Evolutionary conservation across 1,140 invertebrate species (phyloP), one percentile per base, ranked within the genome.

Genomic region (Drosophila chauvacae): DNA sequence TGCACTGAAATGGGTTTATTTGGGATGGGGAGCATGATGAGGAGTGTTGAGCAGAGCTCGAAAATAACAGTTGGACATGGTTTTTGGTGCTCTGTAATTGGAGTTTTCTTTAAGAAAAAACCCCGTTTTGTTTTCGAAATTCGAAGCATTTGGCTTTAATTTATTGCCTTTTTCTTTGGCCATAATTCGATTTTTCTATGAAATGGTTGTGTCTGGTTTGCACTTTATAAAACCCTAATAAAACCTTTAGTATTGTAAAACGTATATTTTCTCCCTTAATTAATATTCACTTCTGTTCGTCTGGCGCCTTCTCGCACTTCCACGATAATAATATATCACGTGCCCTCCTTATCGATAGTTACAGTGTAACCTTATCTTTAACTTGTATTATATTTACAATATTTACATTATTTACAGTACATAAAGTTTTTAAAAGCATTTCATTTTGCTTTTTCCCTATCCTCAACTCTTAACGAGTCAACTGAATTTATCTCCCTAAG

Each of bases 1-100:
- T 37, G 14, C 35, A 39, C 53, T 26, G 20, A 56, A 23, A n/a
- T 39, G 53, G 35, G 14, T 26, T n/a, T 14, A 55, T 55, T 56
- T 39, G 33, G 33, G 33, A 3, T 37, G 51, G 51, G 51, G 14
- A 1, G 4, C 7, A 20, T 14, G 7, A 20, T 20, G 3, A 35
- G 18, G 13, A 55, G 10, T 13, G 13, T 16, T 53, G 28, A 35
- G 35, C 53, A 26, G 51, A 55, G 35, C 35, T 56, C 53, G 14
- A 56, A 26, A 56, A 56, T 56, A 56, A n/a, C 53, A 56, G 33
- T 3, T 23, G 23, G 33, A 53, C 14, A 13, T 9, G 1, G 18
- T 23, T 37, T 37, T 37, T 16, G 7, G 4, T 55, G 9, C 13
- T 35, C 11, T 20, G 3, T 1, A 14, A 23, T 20, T 16, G 18